Conservation (phyloP, 2,797 vertebrate species). For the Columba guinea region DNA sequence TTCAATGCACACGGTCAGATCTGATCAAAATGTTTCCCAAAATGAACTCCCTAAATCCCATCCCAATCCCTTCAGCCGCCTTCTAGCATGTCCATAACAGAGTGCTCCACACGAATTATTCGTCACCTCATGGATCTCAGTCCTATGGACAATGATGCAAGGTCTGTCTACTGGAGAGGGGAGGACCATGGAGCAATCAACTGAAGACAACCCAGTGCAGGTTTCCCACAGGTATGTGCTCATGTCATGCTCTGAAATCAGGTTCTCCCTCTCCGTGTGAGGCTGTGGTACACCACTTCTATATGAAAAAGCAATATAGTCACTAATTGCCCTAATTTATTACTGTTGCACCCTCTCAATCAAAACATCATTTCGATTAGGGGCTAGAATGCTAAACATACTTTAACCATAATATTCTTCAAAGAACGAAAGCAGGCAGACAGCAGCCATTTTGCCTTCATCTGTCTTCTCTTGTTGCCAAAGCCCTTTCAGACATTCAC, state of each 20-base stretch:
- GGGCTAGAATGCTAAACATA: neutral
- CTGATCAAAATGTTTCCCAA: neutral
- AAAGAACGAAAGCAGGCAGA: neutral
- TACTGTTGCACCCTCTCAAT: neutral
- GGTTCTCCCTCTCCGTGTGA: fast-evolving
- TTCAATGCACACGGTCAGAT: neutral
- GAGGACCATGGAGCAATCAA: fast-evolving
- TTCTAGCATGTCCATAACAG: fast-evolving
- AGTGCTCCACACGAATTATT: neutral
- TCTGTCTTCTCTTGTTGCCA: conserved; percentile 34
- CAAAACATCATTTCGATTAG: neutral
- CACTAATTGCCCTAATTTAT: conserved; percentile 26
- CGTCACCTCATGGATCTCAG: neutral
- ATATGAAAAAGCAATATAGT: fast-evolving
- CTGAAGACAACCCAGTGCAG: fast-evolving
- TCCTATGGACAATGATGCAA: fast-evolving
- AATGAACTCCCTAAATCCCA: neutral
- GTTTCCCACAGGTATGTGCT: fast-evolving
- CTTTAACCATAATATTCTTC: conserved; percentile 3
- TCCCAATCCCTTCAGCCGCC: neutral
- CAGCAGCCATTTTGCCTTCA: conserved; percentile 40
- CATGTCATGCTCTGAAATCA: neutral
- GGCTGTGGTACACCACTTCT: fast-evolving
- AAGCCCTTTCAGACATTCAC: neutral
- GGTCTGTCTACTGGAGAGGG: neutral